Conservation (phyloP, 2,113 vertebrate genomes). For the Ophiodon elongatus region DNA sequence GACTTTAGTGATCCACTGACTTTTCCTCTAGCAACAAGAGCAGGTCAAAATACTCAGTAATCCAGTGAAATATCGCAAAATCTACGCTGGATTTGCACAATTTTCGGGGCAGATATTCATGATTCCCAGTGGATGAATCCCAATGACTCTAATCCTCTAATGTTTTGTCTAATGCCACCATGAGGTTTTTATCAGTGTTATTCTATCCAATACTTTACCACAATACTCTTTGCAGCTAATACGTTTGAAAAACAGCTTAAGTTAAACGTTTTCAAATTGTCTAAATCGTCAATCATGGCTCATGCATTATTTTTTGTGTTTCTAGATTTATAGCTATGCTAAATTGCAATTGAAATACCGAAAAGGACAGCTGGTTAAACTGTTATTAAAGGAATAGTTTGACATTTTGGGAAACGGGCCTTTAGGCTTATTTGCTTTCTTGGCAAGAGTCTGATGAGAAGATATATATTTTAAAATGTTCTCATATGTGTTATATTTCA, state of each 20-base stretch:
- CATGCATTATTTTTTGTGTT: neutral
- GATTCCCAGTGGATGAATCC: neutral
- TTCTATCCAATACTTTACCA: neutral
- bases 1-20: neutral
- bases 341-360: neutral
- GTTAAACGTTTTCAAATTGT: neutral
- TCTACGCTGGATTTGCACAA: neutral
- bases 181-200: neutral
- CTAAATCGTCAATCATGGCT: neutral
- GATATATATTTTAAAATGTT: neutral
- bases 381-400: neutral
- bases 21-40: neutral
- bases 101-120: neutral
- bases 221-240: neutral
- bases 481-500: neutral
- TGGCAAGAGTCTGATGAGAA: neutral
- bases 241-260: neutral
- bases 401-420: neutral
- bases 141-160: no score
- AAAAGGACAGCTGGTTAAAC: neutral
- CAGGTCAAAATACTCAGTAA: neutral
- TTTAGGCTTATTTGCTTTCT: no score
- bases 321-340: neutral
- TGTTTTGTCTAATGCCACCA: no score
- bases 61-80: neutral